These are phyloP conservation scores for Leucozona laternaria DNA, from an alignment of 2,888 invertebrate species.

Conservation along the genomic window DNA sequence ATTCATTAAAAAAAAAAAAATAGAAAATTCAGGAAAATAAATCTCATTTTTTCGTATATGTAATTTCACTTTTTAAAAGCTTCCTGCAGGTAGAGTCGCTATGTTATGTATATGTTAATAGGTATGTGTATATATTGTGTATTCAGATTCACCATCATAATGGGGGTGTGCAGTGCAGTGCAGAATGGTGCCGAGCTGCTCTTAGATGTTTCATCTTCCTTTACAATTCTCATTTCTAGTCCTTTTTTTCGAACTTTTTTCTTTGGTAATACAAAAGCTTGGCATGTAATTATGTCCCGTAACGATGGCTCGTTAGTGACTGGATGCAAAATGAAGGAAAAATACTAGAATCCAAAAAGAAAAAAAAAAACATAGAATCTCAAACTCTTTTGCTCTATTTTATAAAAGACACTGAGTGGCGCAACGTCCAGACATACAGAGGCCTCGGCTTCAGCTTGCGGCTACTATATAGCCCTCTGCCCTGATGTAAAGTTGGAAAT, in stretches of 20 bases:
- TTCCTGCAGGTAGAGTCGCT: conserved; percentile 67
- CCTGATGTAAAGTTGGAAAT: conserved; percentile 43
- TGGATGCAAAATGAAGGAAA: conserved; percentile 70
- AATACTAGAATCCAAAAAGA: conserved; percentile 25
- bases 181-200: conserved; percentile 44
- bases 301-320: conserved; percentile 76
- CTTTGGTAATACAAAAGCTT: conserved; percentile 70
- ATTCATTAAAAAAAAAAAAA: conserved; percentile 1
- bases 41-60: conserved; percentile 74
- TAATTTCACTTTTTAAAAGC: conserved; percentile 75
- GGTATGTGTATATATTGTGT: neutral
- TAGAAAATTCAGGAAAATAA: conserved; percentile 64
- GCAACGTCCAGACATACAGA: conserved; percentile 57
- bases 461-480: conserved; percentile 43
- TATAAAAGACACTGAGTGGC: conserved; percentile 69
- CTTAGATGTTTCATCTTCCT: conserved; percentile 70
- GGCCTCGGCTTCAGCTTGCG: conserved; percentile 45
- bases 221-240: conserved; percentile 51
- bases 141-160: conserved; percentile 13
- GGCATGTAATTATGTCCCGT: conserved; percentile 75
- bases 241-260: conserved; percentile 41
- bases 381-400: conserved; percentile 59
- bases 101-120: neutral
- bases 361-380: conserved; percentile 33
- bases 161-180: conserved; percentile 12